These are phyloP conservation scores for Archocentrus centrarchus DNA, from an alignment of 2,113 vertebrate genomes.

Conservation along the genomic window DNA sequence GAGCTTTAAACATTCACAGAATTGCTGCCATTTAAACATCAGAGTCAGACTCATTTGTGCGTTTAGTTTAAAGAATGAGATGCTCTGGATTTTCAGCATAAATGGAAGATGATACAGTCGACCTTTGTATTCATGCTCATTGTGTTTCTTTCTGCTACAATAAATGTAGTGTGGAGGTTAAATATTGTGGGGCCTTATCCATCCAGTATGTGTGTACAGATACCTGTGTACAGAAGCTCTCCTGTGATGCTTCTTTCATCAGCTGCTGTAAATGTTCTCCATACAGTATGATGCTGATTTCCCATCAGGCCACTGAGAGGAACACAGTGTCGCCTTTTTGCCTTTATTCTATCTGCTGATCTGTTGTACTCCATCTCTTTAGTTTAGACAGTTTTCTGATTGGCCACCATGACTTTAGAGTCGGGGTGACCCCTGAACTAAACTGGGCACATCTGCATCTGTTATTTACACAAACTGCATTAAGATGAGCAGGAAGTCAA, in stretches of 20 bases:
- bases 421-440: no score
- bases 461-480: no score
- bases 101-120: neutral
- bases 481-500: no score
- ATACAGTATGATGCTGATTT: neutral
- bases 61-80: no score
- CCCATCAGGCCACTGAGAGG: neutral
- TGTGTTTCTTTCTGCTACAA: neutral
- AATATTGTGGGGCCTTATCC: rapidly evolving
- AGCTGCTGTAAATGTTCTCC: neutral
- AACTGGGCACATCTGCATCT: no score
- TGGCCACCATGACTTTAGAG: no score
- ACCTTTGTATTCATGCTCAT: neutral
- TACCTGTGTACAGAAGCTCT: neutral
- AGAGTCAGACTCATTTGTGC: no score
- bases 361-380: neutral
- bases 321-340: neutral
- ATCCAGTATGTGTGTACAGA: neutral
- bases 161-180: neutral
- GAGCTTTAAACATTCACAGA: no score
- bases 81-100: no score
- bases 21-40: no score
- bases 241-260: neutral
- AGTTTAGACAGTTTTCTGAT: neutral
- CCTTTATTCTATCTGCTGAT: neutral